phyloP scores from a whole-genome alignment of 2,113 vertebrate species.

The Phocoena sinus region DNA sequence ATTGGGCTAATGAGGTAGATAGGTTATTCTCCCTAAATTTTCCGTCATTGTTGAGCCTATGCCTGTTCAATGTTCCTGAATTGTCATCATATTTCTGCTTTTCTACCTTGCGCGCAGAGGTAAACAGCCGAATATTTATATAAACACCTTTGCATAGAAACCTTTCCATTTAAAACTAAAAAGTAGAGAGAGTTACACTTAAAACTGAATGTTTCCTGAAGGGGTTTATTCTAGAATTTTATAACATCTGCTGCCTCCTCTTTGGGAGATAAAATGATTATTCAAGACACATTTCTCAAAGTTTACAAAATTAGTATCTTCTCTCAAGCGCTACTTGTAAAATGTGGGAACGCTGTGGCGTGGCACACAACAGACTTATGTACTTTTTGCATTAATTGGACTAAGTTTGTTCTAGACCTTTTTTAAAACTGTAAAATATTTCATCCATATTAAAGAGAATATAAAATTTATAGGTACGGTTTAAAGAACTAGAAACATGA shows the following conservation, averaged over 20 bases:
- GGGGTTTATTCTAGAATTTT: neutral
- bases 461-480: neutral
- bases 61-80: neutral
- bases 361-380: neutral
- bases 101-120: neutral
- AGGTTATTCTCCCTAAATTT: neutral
- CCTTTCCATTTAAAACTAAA: constrained; percentile 27
- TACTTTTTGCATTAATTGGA: neutral
- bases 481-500: neutral
- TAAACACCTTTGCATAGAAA: constrained; percentile 16
- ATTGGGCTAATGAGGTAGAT: neutral
- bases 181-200: neutral
- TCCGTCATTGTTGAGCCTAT: neutral
- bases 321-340: neutral
- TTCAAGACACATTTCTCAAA: constrained; percentile 38
- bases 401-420: neutral
- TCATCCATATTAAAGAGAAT: neutral
- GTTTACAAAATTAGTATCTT: constrained; percentile 23
- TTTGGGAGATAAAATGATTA: constrained; percentile 15
- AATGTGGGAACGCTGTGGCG: neutral
- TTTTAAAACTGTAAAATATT: neutral
- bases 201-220: neutral
- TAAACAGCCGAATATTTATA: neutral
- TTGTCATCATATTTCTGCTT: neutral
- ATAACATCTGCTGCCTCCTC: neutral